Evolutionary conservation across 1,140 invertebrate genomes (phyloP).

Genomic region (Saccostrea echinata): DNA sequence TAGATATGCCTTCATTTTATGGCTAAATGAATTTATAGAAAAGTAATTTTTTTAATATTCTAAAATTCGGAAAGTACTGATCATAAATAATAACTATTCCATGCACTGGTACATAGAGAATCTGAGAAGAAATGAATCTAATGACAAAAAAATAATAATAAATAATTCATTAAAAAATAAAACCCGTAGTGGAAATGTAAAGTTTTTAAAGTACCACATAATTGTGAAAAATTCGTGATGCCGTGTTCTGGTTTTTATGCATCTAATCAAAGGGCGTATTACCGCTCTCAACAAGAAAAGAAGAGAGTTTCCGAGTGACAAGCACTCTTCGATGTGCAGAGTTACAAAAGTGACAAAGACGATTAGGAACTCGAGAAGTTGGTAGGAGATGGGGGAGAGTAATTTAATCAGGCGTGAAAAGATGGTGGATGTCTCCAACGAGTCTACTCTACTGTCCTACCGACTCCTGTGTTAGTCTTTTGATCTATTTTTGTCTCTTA

Average conservation of each 20-base stretch:
- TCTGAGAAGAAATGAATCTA: not conserved
- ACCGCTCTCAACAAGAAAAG: slow-evolving; percentile 14
- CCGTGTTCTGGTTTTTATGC: slow-evolving; percentile 11
- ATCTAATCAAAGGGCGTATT: slow-evolving; percentile 27
- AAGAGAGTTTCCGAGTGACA: slow-evolving; percentile 25
- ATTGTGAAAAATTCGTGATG: slow-evolving; percentile 4
- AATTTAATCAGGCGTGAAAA: slow-evolving; percentile 56
- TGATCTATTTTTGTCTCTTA: slow-evolving; percentile 40
- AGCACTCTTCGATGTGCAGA: slow-evolving; percentile 47
- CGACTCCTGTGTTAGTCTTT: slow-evolving; percentile 12
- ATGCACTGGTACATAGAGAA: not conserved
- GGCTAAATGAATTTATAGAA: not conserved
- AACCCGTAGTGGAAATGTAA: not conserved
- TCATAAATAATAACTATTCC: not conserved
- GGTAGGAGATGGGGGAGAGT: slow-evolving; percentile 49
- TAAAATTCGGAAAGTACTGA: not conserved
- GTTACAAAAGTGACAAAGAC: slow-evolving; percentile 54
- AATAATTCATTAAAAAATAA: not conserved
- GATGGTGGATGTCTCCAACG: slow-evolving; percentile 51
- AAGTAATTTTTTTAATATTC: not conserved
- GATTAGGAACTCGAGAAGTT: slow-evolving; percentile 55
- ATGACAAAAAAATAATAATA: not conserved
- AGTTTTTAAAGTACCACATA: not conserved
- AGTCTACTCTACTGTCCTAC: slow-evolving; percentile 42
- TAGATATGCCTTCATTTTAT: slow-evolving; percentile 22